Evolutionary conservation across 2,888 invertebrate species (phyloP), one percentile per base, ranked within the genome.

Genomic region (Microctonus brassicae): DNA sequence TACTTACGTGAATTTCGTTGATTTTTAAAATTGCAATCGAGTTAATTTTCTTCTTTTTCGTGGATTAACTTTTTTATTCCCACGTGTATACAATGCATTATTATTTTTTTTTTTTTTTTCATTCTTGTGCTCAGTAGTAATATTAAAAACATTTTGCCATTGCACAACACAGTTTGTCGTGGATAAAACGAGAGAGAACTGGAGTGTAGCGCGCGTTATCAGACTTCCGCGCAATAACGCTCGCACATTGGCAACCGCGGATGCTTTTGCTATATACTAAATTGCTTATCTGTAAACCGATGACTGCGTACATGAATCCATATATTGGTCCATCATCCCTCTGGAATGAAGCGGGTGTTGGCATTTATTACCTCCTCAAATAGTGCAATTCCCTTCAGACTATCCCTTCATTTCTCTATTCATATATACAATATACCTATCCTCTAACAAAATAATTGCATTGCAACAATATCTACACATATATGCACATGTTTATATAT

Each of bases 181-280:
- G 42, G 58, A 68, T 55, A 64, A 67, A 22, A 53, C 55, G n/a
- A n/a, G n/a, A n/a, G n/a, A n/a, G 52, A 42, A 47, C n/a, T 53
- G 39, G 39, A n/a, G n/a, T n/a, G n/a, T n/a, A n/a, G n/a, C 39
- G 7, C 39, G 7, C 72, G 78, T 77, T 79, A 79, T 79, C 79
- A 73, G 74, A 69, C 77, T 79, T 79, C 79, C 79, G 75, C 75
- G 78, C 78, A 78, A 79, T 79, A 79, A 79, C 78, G 69, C 73
- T 74, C 70, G 71, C 73, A 75, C 66, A 69, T 22, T 61, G 66
- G 57, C 36, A 24, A 72, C 60, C 55, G 57, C 66, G 65, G 47
- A 67, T 65, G 67, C n/a, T 34, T 69, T 62, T 47, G 55, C 71
- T 52, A 66, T 66, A 36, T 57, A 60, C 67, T 72, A 72, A 72